These are phyloP conservation scores for Lochmaea capreae DNA, from an alignment of 2,888 invertebrate genomes.

Conservation along the genomic window DNA sequence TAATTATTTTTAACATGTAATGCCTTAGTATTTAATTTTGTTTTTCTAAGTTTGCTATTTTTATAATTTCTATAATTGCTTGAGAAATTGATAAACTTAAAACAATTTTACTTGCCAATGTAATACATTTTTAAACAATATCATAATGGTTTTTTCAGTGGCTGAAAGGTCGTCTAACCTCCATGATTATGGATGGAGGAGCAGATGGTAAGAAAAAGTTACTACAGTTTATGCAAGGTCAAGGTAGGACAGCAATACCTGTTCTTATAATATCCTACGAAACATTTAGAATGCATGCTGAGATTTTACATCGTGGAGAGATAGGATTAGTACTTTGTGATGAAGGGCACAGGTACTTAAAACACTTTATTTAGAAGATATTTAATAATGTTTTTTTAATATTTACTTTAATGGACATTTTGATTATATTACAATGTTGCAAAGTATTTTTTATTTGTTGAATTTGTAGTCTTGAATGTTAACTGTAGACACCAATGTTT, in stretches of 20 bases:
- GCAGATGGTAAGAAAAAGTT: slow-evolving; percentile 84
- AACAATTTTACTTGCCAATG: no score
- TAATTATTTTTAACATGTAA: no score
- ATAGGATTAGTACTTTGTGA: slow-evolving; percentile 98
- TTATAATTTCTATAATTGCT: background rate
- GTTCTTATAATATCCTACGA: slow-evolving; percentile 99
- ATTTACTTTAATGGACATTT: no score
- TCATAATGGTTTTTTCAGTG: slow-evolving; percentile 67
- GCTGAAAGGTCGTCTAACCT: slow-evolving; percentile 85
- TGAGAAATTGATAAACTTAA: no score
- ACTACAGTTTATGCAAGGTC: slow-evolving; percentile 85
- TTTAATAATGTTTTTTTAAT: background rate
- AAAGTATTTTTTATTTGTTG: no score
- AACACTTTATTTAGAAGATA: background rate
- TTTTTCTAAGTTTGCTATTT: background rate
- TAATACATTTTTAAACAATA: no score
- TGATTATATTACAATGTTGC: no score
- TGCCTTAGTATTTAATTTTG: no score
- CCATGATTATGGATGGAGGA: slow-evolving; percentile 88
- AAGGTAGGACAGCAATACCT: slow-evolving; percentile 84
- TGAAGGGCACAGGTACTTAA: slow-evolving; percentile 85
- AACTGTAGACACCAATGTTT: no score
- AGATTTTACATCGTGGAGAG: slow-evolving; percentile 88
- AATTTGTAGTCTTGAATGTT: no score
- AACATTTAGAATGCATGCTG: slow-evolving; percentile 94